phyloP scores from a whole-genome alignment of 2,797 vertebrate species.

The Chanos chanos region DNA sequence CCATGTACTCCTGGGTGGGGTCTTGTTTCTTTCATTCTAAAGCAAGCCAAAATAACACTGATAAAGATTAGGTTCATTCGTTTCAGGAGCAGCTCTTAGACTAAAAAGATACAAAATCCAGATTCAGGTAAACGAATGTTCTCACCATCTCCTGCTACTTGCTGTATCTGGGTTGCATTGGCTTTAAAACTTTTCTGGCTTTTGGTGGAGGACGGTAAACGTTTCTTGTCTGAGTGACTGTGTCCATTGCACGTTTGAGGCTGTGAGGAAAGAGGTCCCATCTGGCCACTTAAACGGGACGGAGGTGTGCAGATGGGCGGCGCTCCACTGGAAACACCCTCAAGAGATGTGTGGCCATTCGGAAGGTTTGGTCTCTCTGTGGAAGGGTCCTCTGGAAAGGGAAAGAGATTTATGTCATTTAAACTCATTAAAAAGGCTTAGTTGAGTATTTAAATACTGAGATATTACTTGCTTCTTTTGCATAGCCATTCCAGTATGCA shows the following conservation, averaged over 20 bases:
- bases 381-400: slow-evolving; percentile 30
- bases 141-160: slow-evolving; percentile 73
- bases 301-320: slow-evolving; percentile 51
- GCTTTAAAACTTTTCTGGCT: slow-evolving; percentile 60
- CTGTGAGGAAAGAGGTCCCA: slow-evolving; percentile 6
- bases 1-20: no score
- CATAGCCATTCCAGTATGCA: neutral
- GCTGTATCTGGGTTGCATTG: slow-evolving; percentile 65
- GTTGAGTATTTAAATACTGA: neutral
- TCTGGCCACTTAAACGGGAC: slow-evolving; percentile 22
- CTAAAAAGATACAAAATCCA: no score
- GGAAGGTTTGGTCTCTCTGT: slow-evolving; percentile 27
- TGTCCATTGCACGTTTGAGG: slow-evolving; percentile 25
- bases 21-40: no score
- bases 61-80: no score
- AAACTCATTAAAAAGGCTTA: neutral
- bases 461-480: neutral
- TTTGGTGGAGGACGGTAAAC: slow-evolving; percentile 50
- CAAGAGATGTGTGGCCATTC: neutral
- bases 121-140: no score
- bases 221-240: slow-evolving; percentile 46
- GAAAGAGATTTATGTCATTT: neutral
- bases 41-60: no score
- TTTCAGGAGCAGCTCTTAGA: no score
- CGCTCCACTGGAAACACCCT: slow-evolving; percentile 20